A percentile compares a stretch with the other conserved stretches of the same genome.
Evolutionary conservation across 1,140 invertebrate species (phyloP).

Genomic region (Forficula auricularia): DNA sequence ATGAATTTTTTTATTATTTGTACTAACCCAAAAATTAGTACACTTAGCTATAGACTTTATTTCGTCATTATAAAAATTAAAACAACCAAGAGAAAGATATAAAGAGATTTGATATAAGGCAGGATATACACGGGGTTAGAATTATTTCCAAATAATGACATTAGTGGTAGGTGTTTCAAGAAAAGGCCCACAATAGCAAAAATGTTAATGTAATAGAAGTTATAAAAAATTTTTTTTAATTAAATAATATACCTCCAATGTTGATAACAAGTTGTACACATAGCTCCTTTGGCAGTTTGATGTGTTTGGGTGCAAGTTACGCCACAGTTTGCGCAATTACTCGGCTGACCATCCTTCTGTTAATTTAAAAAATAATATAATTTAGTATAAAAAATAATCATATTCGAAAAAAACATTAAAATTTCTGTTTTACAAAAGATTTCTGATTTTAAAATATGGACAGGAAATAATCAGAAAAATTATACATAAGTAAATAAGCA

Average conservation of each 20-base stretch:
- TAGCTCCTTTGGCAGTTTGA: slow-evolving; percentile 49
- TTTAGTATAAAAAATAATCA: neutral
- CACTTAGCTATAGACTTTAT: too few relatives aligned
- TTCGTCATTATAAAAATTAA: too few relatives aligned
- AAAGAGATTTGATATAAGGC: too few relatives aligned
- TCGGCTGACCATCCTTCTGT: slow-evolving; percentile 36
- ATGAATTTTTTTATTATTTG: too few relatives aligned
- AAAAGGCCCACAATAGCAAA: too few relatives aligned
- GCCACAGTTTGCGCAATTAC: slow-evolving; percentile 57
- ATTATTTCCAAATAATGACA: too few relatives aligned
- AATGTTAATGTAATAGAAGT: too few relatives aligned
- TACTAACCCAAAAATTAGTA: too few relatives aligned
- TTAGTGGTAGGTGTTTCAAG: too few relatives aligned
- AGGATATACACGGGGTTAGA: too few relatives aligned
- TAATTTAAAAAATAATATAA: slow-evolving; percentile 7
- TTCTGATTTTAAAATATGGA: neutral
- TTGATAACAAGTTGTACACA: slow-evolving; percentile 62
- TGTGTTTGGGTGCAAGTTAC: slow-evolving; percentile 51
- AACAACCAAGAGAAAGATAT: too few relatives aligned
- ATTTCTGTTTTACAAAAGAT: neutral
- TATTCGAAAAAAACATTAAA: neutral
- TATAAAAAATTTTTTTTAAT: too few relatives aligned
- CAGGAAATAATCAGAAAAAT: neutral
- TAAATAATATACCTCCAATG: slow-evolving; percentile 60
- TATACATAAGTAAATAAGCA: neutral